Evolutionary conservation across 1,140 invertebrate species (phyloP), one percentile per base, ranked within the genome.

Genomic region (Nasonia longicornis): DNA sequence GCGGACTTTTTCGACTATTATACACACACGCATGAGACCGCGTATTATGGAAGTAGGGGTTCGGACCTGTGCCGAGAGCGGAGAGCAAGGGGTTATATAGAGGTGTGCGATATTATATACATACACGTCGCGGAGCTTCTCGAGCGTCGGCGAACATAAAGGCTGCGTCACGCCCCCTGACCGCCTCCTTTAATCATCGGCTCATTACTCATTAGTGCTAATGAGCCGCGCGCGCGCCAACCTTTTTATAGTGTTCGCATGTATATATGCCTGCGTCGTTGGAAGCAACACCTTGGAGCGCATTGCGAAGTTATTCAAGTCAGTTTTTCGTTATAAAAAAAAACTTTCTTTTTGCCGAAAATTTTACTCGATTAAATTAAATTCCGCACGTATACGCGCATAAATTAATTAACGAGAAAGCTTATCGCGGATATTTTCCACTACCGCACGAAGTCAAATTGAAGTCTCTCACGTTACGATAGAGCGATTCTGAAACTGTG

Each of bases 151-250:
- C 84, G 67, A 90, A 87, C 66, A 90, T 90, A 89, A 90, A 90
- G 87, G 85, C 77, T 80, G 82, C 77, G 88, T 86, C 89, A 90
- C 90, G 90, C 90, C 89, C 87, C 87, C 82, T 86, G 87, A 87
- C 89, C 90, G 89, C 89, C 89, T 90, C 87, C 89, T 91, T 88
- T 91, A 91, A 90, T 90, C 89, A 89, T 89, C 88, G 88, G 84
- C 89, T 90, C 89, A 89, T 90, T 90, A 89, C 90, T 90, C 89
- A 90, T 91, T 91, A 91, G 88, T 82, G 72, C 88, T 90, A 91
- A 91, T 91, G 90, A 91, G 90, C 87, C 87, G 87, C 89, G 88
- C 86, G 88, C 86, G 88, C 87, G 86, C 87, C 86, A 86, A 86
- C 84, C 78, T 58, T 48, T 83, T 85, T 58, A 31, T 63, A 58